Evolutionary conservation across 2,797 vertebrate species (phyloP), one percentile per base, ranked within the genome.

Genomic region (Chaetodon trifasciatus): DNA sequence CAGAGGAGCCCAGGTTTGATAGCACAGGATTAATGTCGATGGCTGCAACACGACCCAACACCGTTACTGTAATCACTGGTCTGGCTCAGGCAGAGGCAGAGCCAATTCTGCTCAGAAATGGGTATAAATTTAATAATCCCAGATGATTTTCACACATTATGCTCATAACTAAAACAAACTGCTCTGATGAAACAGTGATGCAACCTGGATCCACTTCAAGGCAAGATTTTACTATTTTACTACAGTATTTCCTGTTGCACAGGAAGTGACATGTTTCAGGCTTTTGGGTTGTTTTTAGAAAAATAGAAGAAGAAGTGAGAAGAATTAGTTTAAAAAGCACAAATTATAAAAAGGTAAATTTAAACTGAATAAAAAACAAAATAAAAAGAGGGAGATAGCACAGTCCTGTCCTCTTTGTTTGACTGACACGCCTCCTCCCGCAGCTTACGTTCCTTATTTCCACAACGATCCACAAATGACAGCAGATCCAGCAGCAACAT

Each of bases 11-110:
- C 28, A 7, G 50, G 78, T 90, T 90, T 92, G 93, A 91, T 92
- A 94, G 85, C 90, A 92, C 93, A 92, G 93, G 94, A 92, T 94
- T 89, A 93, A 90, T 80, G 64, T 28, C n/a, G 63, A 85, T 74
- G 74, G 39, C 80, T 42, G 84, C 80, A 89, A 91, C 89, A 81
- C 71, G 73, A 91, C 72, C 76, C 79, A 70, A 72, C 86, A 55
- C 63, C 32, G 88, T 83, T 84, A 76, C 86, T 76, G 84, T 91
- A 92, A 94, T 94, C 93, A 91, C 81, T 61, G 87, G 46, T 66
- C 67, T 61, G 80, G 89, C 90, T 82, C 94, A 93, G 86, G 77
- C 85, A 71, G 81, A 72, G 69, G 74, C 23, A 3, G 57, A 35
- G 74, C 58, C 86, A 68, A 87, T 86, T 85, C 85, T 44, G 50